Conservation (phyloP, 2,888 invertebrate species). For the Campaea margaritaria region DNA sequence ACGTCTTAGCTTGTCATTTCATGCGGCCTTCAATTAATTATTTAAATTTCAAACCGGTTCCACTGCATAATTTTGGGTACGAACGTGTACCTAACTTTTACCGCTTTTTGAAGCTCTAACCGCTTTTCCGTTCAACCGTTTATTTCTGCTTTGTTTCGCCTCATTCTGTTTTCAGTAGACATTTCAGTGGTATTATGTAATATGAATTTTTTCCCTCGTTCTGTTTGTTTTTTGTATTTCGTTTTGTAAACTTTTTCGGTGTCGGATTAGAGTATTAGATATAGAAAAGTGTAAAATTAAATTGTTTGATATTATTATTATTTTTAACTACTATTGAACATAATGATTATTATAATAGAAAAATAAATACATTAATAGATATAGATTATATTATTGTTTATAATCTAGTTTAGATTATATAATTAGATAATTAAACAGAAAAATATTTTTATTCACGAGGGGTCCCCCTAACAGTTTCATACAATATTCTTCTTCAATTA, state of each 20-base stretch:
- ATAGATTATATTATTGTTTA: no score
- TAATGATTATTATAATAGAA: no score
- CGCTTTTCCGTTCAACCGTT: constrained; percentile 20
- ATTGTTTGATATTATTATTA: not conserved
- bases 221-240: constrained; percentile 18
- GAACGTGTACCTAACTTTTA: constrained; percentile 20
- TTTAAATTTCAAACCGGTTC: constrained; percentile 13
- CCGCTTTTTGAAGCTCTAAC: constrained; percentile 8
- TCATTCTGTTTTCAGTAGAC: constrained; percentile 32
- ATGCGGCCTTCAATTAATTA: no score
- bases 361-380: no score
- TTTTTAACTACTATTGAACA: no score
- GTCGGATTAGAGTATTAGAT: constrained; percentile 19
- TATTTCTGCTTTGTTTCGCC: constrained; percentile 30
- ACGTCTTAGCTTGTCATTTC: no score
- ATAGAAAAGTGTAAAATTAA: no score
- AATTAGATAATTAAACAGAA: no score
- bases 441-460: no score
- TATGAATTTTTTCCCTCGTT: constrained; percentile 20
- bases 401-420: no score
- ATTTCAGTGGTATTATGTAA: constrained; percentile 29
- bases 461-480: no score
- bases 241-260: constrained; percentile 22
- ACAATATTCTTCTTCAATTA: no score
- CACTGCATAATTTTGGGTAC: constrained; percentile 29